Evolutionary conservation across 2,888 invertebrate genomes (phyloP).

Genomic region (Aphodius sticticus): DNA sequence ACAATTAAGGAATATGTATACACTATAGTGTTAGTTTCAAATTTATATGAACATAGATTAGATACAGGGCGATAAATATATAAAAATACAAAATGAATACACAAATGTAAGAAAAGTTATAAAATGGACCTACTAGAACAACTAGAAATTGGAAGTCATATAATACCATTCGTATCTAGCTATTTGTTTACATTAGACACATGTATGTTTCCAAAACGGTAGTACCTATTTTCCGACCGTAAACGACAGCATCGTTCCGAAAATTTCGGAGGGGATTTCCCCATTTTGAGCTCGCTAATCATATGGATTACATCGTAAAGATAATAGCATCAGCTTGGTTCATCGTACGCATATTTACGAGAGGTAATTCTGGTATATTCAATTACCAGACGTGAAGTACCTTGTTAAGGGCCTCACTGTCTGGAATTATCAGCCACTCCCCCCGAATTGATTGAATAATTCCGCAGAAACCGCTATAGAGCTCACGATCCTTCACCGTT

Average conservation of each 20-base stretch:
- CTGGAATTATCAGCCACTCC: neutral
- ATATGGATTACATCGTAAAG: slow-evolving; percentile 4
- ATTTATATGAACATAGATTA: neutral
- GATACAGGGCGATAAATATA: no score
- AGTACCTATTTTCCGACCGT: no score
- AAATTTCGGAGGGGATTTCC: no score
- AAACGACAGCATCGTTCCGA: no score
- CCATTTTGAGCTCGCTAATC: neutral
- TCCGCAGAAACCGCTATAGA: neutral
- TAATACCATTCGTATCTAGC: no score
- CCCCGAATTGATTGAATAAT: neutral
- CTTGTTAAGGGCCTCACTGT: neutral
- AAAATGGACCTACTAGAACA: no score
- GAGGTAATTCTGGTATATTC: neutral
- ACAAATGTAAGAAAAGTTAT: no score
- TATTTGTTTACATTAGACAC: no score
- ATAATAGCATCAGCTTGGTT: neutral
- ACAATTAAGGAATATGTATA: neutral
- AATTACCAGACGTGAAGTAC: slow-evolving; percentile 4
- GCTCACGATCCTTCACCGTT: neutral
- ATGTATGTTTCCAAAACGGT: no score
- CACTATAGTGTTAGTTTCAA: neutral
- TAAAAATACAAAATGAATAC: no score
- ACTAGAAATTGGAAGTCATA: no score
- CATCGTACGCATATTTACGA: neutral